A percentile compares a stretch with the other conserved stretches of the same genome.
Conservation (phyloP, 2,888 invertebrate species). For the Aspidapion aeneum region DNA sequence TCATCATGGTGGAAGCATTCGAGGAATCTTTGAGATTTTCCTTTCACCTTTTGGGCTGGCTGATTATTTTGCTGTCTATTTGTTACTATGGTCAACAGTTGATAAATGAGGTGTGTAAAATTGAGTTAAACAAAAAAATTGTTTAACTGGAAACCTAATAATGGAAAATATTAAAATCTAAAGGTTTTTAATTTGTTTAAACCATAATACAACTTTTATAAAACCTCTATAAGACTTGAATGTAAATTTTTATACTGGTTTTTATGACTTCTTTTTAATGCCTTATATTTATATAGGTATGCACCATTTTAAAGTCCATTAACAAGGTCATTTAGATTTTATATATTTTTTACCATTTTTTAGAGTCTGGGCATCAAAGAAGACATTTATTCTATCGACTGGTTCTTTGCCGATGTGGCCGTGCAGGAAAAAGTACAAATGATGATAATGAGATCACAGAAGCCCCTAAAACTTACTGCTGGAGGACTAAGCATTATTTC, state of each 20-base stretch:
- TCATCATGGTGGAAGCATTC: slow-evolving; percentile 31
- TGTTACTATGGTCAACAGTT: slow-evolving; percentile 37
- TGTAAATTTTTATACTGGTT: too few relatives aligned
- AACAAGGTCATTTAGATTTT: too few relatives aligned
- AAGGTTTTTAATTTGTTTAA: too few relatives aligned
- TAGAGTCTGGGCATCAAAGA: slow-evolving; percentile 20
- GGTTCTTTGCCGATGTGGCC: slow-evolving; percentile 17
- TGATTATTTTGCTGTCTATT: slow-evolving; percentile 34
- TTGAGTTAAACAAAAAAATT: too few relatives aligned
- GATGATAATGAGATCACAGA: slow-evolving; percentile 34
- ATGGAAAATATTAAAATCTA: too few relatives aligned
- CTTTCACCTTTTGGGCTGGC: slow-evolving; percentile 37
- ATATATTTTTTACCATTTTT: too few relatives aligned
- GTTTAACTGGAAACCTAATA: too few relatives aligned
- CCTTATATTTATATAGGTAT: too few relatives aligned
- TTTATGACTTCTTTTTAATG: too few relatives aligned
- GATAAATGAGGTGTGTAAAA: slow-evolving; percentile 32
- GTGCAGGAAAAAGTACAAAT: slow-evolving; percentile 29
- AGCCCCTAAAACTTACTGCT: slow-evolving; percentile 32
- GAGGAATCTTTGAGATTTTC: slow-evolving; percentile 32
- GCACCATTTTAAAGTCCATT: too few relatives aligned
- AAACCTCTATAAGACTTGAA: too few relatives aligned
- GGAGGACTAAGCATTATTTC: slow-evolving; percentile 34
- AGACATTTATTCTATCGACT: slow-evolving; percentile 22
- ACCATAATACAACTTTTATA: too few relatives aligned